Percentiles rank a stretch among this genome's conserved stretches.
phyloP scores from a whole-genome alignment of 2,797 vertebrate genomes.

The Sebastes vulpes region DNA sequence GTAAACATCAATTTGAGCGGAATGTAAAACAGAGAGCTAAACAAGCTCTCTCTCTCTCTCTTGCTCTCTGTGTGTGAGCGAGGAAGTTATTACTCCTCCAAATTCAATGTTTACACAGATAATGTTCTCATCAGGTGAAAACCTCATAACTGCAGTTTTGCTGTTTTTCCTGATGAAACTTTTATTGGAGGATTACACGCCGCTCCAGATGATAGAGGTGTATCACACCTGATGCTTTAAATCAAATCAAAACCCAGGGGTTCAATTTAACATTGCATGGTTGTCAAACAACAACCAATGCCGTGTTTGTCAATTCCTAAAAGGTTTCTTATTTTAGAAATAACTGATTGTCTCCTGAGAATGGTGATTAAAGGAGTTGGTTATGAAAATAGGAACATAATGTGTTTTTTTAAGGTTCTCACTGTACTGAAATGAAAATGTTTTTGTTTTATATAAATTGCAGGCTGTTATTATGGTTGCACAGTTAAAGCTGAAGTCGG shows the following conservation, averaged over 20 bases:
- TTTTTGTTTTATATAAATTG: slow-evolving; percentile 4
- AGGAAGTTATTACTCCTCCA: slow-evolving; percentile 41
- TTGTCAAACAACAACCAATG: slow-evolving; percentile 27
- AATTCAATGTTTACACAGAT: slow-evolving; percentile 67
- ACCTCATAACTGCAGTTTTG: slow-evolving; percentile 34
- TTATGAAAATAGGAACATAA: slow-evolving; percentile 11
- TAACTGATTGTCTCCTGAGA: slow-evolving; percentile 4
- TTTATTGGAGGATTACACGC: slow-evolving; percentile 53
- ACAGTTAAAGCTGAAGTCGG: not conserved
- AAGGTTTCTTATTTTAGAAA: slow-evolving; percentile 35
- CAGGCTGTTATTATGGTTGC: slow-evolving; percentile 12
- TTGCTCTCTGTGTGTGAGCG: not conserved
- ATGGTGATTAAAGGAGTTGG: not conserved
- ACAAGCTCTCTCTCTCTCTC: not conserved
- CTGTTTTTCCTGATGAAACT: slow-evolving; percentile 25
- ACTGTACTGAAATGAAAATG: slow-evolving; percentile 10
- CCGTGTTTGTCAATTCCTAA: slow-evolving; percentile 25
- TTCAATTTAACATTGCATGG: slow-evolving; percentile 30
- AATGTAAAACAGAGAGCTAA: slow-evolving; percentile 34
- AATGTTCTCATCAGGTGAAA: slow-evolving; percentile 48
- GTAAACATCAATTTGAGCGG: slow-evolving; percentile 74
- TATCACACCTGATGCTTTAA: slow-evolving; percentile 38
- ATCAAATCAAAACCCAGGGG: slow-evolving; percentile 36
- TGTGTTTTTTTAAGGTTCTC: not conserved
- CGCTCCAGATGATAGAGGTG: slow-evolving; percentile 40